Conservation (phyloP, 1,140 invertebrate species). For the Ips nitidus region DNA sequence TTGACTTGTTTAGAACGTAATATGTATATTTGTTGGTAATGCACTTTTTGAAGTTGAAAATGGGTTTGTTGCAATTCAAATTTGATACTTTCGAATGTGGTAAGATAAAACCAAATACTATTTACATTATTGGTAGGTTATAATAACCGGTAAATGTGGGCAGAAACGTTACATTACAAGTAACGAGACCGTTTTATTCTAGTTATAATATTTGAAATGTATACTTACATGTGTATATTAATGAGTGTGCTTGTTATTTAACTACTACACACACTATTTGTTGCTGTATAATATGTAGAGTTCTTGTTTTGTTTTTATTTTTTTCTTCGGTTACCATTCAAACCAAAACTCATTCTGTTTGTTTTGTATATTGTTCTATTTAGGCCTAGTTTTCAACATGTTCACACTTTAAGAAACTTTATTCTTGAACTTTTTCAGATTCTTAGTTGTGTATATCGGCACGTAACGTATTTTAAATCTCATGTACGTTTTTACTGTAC, state of each 20-base stretch:
- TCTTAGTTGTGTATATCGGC: no score
- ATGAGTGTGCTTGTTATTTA: constrained; percentile 32
- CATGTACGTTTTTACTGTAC: background rate
- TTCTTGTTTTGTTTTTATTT: background rate
- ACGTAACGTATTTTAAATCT: no score
- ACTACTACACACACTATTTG: constrained; percentile 4
- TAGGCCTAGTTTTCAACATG: no score
- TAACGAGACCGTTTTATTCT: constrained; percentile 24
- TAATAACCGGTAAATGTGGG: constrained; percentile 32
- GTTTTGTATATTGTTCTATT: no score
- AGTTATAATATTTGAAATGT: constrained; percentile 16
- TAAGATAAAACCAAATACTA: no score
- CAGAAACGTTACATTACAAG: constrained; percentile 34
- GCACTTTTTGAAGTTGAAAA: no score
- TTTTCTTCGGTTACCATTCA: constrained; percentile 20
- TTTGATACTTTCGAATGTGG: no score
- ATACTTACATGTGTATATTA: constrained; percentile 14
- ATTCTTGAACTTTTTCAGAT: no score
- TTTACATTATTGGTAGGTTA: constrained; percentile 21
- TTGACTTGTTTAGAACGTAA: no score
- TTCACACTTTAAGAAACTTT: no score
- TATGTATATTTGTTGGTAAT: no score
- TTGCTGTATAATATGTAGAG: background rate
- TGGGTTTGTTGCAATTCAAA: no score
- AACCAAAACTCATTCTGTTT: constrained; percentile 5